Evolutionary conservation across 2,113 vertebrate species (phyloP).

Genomic region (Poeciliopsis retropinna): DNA sequence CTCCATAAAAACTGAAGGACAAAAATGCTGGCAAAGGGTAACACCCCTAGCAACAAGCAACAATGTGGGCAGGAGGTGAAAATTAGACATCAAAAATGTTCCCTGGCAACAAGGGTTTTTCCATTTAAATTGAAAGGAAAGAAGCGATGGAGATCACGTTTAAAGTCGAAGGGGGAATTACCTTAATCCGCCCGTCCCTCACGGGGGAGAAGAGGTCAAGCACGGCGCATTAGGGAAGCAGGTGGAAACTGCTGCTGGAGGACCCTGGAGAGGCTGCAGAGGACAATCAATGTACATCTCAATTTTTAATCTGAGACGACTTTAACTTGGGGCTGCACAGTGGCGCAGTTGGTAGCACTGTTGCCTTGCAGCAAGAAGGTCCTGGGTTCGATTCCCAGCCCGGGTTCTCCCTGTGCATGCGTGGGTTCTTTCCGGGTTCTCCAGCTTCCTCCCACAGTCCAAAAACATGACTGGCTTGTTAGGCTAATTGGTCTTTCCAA

Average conservation of each 20-base stretch:
- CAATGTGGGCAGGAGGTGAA: slow-evolving; percentile 43
- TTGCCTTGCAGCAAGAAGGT: no score
- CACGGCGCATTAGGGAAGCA: neutral
- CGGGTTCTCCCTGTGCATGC: no score
- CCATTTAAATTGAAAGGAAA: slow-evolving; percentile 30
- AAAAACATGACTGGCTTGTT: no score
- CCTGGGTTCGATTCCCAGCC: no score
- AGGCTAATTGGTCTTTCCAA: no score
- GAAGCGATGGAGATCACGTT: slow-evolving; percentile 1
- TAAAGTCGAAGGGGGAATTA: slow-evolving; percentile 16
- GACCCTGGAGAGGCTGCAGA: slow-evolving; percentile 8
- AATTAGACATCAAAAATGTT: slow-evolving; percentile 40
- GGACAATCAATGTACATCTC: neutral
- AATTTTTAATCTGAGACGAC: slow-evolving; percentile 5
- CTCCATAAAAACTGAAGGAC: slow-evolving; percentile 30
- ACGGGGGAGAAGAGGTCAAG: slow-evolving; percentile 27
- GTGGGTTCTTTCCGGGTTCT: no score
- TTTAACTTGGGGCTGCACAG: no score
- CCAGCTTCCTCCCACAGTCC: no score
- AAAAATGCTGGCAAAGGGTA: slow-evolving; percentile 41
- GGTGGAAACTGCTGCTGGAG: neutral
- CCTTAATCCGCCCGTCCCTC: neutral
- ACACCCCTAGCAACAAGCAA: slow-evolving; percentile 62
- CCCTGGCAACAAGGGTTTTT: slow-evolving; percentile 55
- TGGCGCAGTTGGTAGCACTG: no score